Conservation (phyloP, 92 coral and sea anemone species). For the Palythoa heliodiscus region DNA sequence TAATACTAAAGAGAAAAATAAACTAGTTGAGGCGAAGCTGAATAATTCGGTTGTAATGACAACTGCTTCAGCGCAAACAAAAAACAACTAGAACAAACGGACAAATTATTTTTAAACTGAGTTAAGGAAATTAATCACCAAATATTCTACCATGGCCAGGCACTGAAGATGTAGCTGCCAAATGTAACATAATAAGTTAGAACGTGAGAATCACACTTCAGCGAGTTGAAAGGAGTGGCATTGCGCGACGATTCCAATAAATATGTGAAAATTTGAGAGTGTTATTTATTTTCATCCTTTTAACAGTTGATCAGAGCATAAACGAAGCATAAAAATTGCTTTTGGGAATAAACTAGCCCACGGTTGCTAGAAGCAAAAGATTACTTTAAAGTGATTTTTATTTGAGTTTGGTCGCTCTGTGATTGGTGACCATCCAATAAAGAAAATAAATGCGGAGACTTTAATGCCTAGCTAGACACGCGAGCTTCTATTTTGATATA, state of each 20-base stretch:
- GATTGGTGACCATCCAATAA: too few species aligned
- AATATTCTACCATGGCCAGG: neutral
- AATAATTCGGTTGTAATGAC: neutral
- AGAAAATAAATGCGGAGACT: too few species aligned
- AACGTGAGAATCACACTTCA: neutral
- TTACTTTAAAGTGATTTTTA: too few species aligned
- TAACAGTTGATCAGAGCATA: neutral
- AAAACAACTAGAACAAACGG: neutral
- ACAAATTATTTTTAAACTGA: neutral
- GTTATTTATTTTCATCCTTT: neutral
- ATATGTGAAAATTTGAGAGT: neutral
- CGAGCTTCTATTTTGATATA: too few species aligned
- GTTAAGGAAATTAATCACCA: neutral
- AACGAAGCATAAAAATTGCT: neutral
- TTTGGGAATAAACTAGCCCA: too few species aligned
- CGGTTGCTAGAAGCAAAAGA: too few species aligned
- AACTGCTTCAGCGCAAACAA: neutral
- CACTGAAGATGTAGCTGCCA: neutral
- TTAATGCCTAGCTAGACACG: too few species aligned
- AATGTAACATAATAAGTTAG: neutral
- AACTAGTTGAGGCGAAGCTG: too few species aligned
- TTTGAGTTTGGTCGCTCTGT: too few species aligned
- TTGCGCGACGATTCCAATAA: neutral
- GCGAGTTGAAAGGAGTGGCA: neutral
- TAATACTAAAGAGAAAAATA: too few species aligned